Evolutionary conservation across 2,888 invertebrate genomes (phyloP).

Genomic region (Aleiodes leptofemur): DNA sequence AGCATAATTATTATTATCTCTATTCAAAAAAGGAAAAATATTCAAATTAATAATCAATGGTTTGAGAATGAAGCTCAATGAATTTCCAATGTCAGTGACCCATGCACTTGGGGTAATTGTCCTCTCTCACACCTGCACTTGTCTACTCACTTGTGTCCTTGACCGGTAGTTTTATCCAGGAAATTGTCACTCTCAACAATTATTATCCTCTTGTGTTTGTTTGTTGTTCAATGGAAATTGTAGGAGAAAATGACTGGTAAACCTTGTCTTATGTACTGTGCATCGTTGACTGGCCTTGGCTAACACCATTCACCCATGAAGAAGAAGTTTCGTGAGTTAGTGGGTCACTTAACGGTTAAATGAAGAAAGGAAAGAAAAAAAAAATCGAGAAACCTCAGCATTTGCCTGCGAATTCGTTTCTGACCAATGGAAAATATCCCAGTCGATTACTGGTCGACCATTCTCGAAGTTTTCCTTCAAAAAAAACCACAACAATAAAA

Average conservation of each 20-base stretch:
- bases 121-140: constrained; percentile 27
- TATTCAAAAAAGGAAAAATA: neutral
- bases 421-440: neutral
- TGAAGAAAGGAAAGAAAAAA: constrained; percentile 55
- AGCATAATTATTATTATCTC: constrained; percentile 53
- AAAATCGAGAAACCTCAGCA: constrained; percentile 70
- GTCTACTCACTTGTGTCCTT: constrained; percentile 39
- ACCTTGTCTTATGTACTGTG: constrained; percentile 52
- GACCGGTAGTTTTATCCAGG: constrained; percentile 34
- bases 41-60: neutral
- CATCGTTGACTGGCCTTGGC: constrained; percentile 56
- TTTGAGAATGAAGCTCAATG: neutral
- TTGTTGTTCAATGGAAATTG: neutral
- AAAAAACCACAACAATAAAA: neutral
- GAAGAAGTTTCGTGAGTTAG: constrained; percentile 68
- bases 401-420: constrained; percentile 58
- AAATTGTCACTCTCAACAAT: constrained; percentile 27
- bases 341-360: constrained; percentile 73
- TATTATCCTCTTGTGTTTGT: too few species aligned
- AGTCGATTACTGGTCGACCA: neutral
- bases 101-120: neutral
- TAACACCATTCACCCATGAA: constrained; percentile 47
- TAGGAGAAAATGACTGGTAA: constrained; percentile 39
- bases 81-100: constrained; percentile 20
- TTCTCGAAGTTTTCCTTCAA: neutral